Conservation (phyloP, 2,113 vertebrate species). For the Columba livia region DNA sequence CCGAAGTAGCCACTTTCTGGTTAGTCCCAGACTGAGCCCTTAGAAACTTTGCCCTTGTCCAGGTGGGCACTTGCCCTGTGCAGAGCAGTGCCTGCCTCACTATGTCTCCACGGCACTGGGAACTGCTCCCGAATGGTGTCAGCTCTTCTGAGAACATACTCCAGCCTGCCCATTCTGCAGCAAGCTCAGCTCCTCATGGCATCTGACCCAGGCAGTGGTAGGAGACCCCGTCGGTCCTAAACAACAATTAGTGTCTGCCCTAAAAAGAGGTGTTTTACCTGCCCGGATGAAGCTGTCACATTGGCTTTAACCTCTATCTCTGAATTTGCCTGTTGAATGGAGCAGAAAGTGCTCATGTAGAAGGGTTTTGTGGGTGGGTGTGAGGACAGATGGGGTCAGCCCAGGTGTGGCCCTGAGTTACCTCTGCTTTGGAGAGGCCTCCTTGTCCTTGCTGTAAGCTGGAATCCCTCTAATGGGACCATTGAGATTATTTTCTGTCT, state of each 20-base stretch:
- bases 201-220: neutral
- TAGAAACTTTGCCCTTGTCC: neutral
- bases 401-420: neutral
- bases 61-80: neutral
- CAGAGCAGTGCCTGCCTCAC: neutral
- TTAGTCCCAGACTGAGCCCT: neutral
- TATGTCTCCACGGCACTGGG: neutral
- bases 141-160: neutral
- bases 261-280: neutral
- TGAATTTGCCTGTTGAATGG: neutral
- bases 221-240: neutral
- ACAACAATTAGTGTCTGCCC: neutral
- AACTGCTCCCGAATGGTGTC: neutral
- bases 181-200: neutral
- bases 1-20: neutral
- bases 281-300: neutral
- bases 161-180: neutral
- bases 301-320: neutral
- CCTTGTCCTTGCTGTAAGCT: neutral
- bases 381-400: neutral
- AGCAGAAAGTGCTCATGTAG: neutral
- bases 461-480: neutral
- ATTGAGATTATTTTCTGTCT: neutral
- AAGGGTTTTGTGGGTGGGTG: neutral
- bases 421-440: neutral